These are phyloP conservation scores for Heterotis niloticus DNA, from an alignment of 2,113 vertebrate species.

Conservation along the genomic window DNA sequence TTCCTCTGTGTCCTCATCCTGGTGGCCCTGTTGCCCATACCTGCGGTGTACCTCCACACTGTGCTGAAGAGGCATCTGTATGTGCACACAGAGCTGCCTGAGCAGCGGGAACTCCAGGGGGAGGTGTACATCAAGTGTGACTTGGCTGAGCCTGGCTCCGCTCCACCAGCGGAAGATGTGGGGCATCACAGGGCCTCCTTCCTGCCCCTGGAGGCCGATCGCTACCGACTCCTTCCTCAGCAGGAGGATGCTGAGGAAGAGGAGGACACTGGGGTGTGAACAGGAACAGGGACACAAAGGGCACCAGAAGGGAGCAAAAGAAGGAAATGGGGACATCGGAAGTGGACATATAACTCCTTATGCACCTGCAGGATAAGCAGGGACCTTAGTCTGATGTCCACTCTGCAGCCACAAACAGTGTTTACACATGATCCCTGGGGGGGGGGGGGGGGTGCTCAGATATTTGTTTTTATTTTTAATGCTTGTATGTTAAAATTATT, in stretches of 20 bases:
- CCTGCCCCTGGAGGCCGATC: conserved; percentile 50
- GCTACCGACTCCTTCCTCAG: conserved; percentile 63
- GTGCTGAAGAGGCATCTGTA: conserved; percentile 57
- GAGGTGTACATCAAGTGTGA: conserved; percentile 64
- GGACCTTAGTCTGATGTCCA: no score
- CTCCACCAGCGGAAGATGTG: conserved; percentile 35
- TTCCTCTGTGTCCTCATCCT: conserved; percentile 80
- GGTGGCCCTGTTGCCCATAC: conserved; percentile 80
- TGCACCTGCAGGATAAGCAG: no score
- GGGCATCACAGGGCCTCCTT: conserved; percentile 44
- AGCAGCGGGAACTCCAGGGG: conserved; percentile 70
- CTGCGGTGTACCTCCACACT: conserved; percentile 75
- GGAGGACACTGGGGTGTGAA: conserved; percentile 59
- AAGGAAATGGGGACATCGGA: no score
- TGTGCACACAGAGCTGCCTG: conserved; percentile 55
- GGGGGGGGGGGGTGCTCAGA: no score
- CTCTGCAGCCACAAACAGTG: no score
- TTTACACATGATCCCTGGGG: no score
- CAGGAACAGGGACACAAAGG: neutral
- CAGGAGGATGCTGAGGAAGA: conserved; percentile 55
- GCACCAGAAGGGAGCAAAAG: no score
- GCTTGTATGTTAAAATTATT: no score
- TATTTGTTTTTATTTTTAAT: no score
- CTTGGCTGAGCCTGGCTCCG: conserved; percentile 50
- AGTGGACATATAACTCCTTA: no score